phyloP scores from a whole-genome alignment of 2,113 vertebrate species.

The Odocoileus virginianus region DNA sequence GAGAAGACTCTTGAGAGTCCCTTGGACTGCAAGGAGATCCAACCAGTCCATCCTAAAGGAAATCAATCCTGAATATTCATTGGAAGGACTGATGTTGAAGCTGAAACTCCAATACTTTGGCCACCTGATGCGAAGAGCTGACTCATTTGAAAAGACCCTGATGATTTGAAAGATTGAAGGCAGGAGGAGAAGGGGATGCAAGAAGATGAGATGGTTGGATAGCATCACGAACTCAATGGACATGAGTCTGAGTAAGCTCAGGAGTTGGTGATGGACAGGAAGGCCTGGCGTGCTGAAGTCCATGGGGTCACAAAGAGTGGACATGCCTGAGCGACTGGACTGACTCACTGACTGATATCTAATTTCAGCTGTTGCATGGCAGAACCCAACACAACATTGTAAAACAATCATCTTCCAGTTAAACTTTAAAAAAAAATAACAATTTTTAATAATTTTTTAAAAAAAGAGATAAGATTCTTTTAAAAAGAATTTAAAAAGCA shows the following conservation, averaged over 20 bases:
- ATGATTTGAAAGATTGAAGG: not conserved
- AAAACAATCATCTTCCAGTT: not conserved
- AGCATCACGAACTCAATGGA: not conserved
- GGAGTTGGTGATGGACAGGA: not conserved
- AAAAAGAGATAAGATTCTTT: not conserved
- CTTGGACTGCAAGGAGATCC: not conserved
- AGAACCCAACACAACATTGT: not conserved
- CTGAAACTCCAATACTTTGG: not conserved
- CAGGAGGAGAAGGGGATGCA: not conserved
- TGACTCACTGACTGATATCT: not conserved
- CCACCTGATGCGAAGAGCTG: not conserved
- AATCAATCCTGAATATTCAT: not conserved
- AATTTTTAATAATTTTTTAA: not conserved
- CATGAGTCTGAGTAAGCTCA: not conserved
- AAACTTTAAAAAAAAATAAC: not conserved
- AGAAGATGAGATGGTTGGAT: not conserved
- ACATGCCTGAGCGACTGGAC: not conserved
- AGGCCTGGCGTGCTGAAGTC: not conserved
- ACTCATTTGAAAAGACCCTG: not conserved
- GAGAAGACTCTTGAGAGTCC: not conserved
- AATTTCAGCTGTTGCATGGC: not conserved
- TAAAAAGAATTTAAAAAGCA: not conserved
- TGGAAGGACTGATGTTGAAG: not conserved
- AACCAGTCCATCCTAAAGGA: not conserved
- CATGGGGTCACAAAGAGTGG: not conserved